phyloP scores from a whole-genome alignment of 1,140 invertebrate species.

The Ceratina australensis region DNA sequence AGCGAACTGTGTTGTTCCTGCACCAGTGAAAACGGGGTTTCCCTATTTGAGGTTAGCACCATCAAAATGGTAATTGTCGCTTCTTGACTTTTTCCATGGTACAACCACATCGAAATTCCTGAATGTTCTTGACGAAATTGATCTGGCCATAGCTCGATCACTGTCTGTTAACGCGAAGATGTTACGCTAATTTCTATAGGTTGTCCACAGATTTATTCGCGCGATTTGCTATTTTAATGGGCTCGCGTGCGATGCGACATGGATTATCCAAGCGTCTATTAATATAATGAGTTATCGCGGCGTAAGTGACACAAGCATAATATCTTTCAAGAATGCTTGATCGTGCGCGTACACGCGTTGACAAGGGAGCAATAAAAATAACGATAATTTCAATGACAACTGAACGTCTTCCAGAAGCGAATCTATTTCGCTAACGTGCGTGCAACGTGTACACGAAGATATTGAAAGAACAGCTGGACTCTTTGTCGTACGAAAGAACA shows the following conservation, averaged over 20 bases:
- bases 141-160: not conserved
- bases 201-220: not conserved
- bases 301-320: not conserved
- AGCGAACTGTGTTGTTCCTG: too few species aligned
- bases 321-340: slow-evolving; percentile 14
- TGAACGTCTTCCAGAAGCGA: not conserved
- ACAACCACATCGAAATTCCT: too few species aligned
- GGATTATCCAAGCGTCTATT: slow-evolving; percentile 14
- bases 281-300: not conserved
- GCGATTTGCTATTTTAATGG: slow-evolving; percentile 8
- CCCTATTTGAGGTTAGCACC: too few species aligned
- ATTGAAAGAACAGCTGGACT: too few species aligned
- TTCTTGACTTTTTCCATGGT: too few species aligned
- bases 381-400: not conserved
- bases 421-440: not conserved
- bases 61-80: too few species aligned
- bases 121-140: too few species aligned
- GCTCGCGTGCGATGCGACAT: not conserved
- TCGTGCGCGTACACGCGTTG: not conserved
- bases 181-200: not conserved
- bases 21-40: too few species aligned
- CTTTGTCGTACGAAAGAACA: too few species aligned
- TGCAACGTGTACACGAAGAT: too few species aligned
- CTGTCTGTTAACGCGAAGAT: not conserved
- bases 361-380: not conserved